Evolutionary conservation across 2,113 vertebrate genomes (phyloP), one percentile per base, ranked within the genome.

Genomic region (Cinclus cinclus): DNA sequence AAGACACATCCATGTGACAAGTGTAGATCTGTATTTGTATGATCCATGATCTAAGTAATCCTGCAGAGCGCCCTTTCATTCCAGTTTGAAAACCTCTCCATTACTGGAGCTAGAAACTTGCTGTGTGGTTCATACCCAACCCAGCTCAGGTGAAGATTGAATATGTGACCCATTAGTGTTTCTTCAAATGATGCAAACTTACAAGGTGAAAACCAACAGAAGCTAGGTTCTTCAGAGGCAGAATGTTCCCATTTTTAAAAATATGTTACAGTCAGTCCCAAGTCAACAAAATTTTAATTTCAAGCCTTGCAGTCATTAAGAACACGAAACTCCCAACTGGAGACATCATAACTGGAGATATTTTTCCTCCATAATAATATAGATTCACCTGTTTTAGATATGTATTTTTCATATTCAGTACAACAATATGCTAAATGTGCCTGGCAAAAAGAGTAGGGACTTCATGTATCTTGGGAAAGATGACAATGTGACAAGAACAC

Each of bases 401-500:
- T 1, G 52, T 11, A 10, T 87, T 94, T 91, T 92, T 79, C 52
- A 27, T 60, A 27, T 65, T 85, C 59, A 74, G 35, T 76, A 70
- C 15, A 91, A 55, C 53, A 85, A 46, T 25, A 73, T 35, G 44
- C 16, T 76, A 55, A 87, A 83, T n/a, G 28, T 56, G 33, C 18
- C 70, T 91, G 63, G 65, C n/a, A 82, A 83, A 95, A 86, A 52
- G 58, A n/a, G 21, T 30, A 77, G 37, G 59, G 33, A 60, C n/a
- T 88, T 93, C 39, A 24, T 63, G 31, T 2, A 2, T 56, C 69
- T 64, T 75, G 30, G 75, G 64, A 88, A 88, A 90, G 42, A 82
- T 63, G 71, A 90, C 73, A 64, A 73, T 47, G 59, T 65, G 81
- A 64, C 59, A 65, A 89, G 87, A 77, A 42, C 35, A 92, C 52